These are phyloP conservation scores for Calyptomena viridis DNA, from an alignment of 2,113 vertebrate genomes.

Conservation along the genomic window DNA sequence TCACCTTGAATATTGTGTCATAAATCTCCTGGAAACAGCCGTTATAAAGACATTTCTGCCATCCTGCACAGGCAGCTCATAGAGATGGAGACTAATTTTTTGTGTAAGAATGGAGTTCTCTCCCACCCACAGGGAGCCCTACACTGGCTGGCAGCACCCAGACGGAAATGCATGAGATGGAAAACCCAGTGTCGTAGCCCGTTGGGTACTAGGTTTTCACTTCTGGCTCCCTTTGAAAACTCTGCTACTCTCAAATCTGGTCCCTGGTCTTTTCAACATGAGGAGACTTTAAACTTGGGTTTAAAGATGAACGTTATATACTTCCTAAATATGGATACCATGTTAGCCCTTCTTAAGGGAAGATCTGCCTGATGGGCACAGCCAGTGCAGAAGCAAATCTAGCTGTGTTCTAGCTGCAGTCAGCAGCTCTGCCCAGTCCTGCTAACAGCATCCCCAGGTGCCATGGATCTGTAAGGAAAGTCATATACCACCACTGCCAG, in stretches of 20 bases:
- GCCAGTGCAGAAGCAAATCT: background rate
- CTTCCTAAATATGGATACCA: background rate
- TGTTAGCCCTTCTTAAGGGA: background rate
- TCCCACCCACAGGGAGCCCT: background rate
- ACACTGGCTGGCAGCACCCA: background rate
- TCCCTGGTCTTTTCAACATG: background rate
- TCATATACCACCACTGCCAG: fast-evolving
- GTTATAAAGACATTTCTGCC: background rate
- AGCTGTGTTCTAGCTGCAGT: background rate
- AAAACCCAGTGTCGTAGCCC: fast-evolving
- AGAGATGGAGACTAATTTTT: background rate
- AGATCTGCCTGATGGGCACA: background rate
- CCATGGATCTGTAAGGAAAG: background rate
- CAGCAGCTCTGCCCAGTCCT: background rate
- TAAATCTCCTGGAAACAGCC: background rate
- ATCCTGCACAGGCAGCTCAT: fast-evolving
- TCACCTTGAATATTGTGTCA: background rate
- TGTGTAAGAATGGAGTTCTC: too few species aligned
- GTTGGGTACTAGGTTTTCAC: background rate
- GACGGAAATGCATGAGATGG: fast-evolving
- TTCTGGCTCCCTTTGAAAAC: background rate
- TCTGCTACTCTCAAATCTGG: background rate
- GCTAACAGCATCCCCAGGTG: background rate
- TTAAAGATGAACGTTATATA: background rate
- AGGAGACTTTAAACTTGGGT: background rate